Conservation (phyloP, 1,140 invertebrate genomes). For the Orius laevigatus region DNA sequence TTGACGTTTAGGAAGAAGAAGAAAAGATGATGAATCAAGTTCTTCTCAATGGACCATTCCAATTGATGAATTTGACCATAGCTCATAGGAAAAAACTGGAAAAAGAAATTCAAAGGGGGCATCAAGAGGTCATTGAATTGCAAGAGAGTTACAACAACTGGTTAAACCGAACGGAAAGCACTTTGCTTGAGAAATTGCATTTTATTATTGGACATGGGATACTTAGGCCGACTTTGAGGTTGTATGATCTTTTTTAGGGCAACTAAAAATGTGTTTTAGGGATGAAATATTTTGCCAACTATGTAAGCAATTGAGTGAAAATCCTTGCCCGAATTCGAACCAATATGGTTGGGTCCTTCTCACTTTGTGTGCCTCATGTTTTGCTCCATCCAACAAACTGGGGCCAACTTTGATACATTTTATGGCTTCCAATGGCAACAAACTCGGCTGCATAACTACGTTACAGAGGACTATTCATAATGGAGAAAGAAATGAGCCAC, state of each 20-base stretch:
- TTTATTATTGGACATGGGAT: conserved; percentile 99
- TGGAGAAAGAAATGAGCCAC: conserved; percentile 94
- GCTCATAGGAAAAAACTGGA: conserved; percentile 95
- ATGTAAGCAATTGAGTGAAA: conserved; percentile 93
- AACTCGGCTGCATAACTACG: conserved; percentile 91
- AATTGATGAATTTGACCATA: conserved; percentile 86
- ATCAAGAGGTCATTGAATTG: conserved; percentile 81
- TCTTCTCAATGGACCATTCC: too few species aligned
- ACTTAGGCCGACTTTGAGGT: conserved; percentile 79
- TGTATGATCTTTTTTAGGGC: conserved; percentile 19
- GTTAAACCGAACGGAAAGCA: conserved; percentile 88
- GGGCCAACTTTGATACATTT: conserved; percentile 79
- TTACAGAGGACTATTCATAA: conserved; percentile 92
- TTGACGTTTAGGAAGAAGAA: conserved; percentile 71
- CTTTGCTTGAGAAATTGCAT: conserved; percentile 94
- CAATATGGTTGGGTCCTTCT: conserved; percentile 95
- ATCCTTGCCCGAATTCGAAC: conserved; percentile 89
- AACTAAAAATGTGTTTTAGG: too few species aligned
- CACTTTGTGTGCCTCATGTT: conserved; percentile 95
- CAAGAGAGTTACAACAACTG: conserved; percentile 90
- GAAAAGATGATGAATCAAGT: conserved; percentile 68
- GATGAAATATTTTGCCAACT: conserved; percentile 99
- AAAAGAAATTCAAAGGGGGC: conserved; percentile 73
- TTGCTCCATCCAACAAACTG: conserved; percentile 92
- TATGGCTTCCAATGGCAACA: conserved; percentile 86